Conservation (phyloP, 2,888 invertebrate species). For the Dicranocentrus wangi region DNA sequence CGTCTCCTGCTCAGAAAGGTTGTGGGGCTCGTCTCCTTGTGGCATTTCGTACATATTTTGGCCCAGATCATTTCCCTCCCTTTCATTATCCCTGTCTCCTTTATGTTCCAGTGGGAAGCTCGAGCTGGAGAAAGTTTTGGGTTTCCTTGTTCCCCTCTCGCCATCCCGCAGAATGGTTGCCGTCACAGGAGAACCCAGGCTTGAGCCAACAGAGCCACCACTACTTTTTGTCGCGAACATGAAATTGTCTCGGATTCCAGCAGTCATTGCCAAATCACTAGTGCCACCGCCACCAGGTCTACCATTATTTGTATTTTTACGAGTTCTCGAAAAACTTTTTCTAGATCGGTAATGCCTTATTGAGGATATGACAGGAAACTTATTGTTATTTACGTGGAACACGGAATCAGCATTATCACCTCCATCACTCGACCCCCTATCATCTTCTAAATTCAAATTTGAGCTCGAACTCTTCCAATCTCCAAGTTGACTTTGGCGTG, state of each 20-base stretch:
- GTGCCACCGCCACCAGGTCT: background rate
- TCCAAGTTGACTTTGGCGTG: slow-evolving; percentile 48
- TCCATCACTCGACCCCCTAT: slow-evolving; percentile 35
- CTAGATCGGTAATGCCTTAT: slow-evolving; percentile 72
- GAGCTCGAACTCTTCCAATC: background rate
- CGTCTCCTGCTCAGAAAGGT: slow-evolving; percentile 28
- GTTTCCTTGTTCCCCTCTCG: slow-evolving; percentile 27
- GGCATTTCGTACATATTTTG: slow-evolving; percentile 50
- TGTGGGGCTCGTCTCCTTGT: slow-evolving; percentile 61
- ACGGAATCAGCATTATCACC: slow-evolving; percentile 19
- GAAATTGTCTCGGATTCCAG: slow-evolving; percentile 12
- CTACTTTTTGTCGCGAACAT: slow-evolving; percentile 22
- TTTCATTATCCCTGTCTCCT: slow-evolving; percentile 1
- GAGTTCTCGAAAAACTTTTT: slow-evolving; percentile 71
- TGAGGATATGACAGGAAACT: slow-evolving; percentile 70
- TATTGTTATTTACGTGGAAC: slow-evolving; percentile 64
- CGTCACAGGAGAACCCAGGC: slow-evolving; percentile 19
- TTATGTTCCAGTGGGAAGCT: slow-evolving; percentile 20
- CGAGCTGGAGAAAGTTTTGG: slow-evolving; percentile 45
- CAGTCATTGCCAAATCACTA: slow-evolving; percentile 7
- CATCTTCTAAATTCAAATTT: slow-evolving; percentile 8
- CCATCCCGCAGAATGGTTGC: slow-evolving; percentile 18
- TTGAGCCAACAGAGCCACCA: background rate
- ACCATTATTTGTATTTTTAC: slow-evolving; percentile 61
- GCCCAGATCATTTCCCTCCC: slow-evolving; percentile 4